Conservation (phyloP, 2,888 invertebrate genomes). For the Stegophylla sp. region DNA sequence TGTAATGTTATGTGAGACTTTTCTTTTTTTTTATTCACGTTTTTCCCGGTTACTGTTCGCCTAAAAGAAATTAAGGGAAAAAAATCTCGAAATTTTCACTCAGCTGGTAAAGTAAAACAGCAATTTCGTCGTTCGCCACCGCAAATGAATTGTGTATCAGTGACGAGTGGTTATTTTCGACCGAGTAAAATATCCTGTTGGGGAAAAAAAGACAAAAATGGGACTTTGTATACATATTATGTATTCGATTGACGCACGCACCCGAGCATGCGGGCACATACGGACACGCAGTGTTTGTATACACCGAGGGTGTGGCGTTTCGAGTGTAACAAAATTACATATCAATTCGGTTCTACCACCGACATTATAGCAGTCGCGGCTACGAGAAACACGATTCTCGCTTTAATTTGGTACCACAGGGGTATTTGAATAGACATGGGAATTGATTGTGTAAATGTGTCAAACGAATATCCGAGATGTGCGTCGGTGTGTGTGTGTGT, state of each 20-base stretch:
- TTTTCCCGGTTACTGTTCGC: no score
- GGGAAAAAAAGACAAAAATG: conserved; percentile 12
- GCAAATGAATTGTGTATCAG: background rate
- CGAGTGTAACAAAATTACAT: conserved; percentile 35
- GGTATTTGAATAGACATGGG: conserved; percentile 49
- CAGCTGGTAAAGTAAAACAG: background rate
- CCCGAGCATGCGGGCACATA: no score
- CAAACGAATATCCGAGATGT: conserved; percentile 32
- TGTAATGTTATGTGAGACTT: background rate
- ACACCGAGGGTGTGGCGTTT: conserved; percentile 25
- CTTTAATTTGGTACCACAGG: conserved; percentile 48
- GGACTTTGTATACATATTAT: background rate
- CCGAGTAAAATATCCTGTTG: background rate
- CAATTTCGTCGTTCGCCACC: background rate
- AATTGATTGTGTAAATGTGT: conserved; percentile 34
- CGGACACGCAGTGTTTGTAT: background rate
- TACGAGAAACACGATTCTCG: conserved; percentile 51
- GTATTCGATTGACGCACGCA: background rate
- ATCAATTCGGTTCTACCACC: conserved; percentile 20
- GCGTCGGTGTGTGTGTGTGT: background rate
- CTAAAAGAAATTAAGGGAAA: no score
- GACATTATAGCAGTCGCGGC: background rate
- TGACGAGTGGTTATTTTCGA: conserved; percentile 14
- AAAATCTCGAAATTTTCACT: background rate
- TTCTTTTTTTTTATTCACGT: no score